Evolutionary conservation across 2,888 invertebrate species (phyloP).

Genomic region (Callimorpha dominula): DNA sequence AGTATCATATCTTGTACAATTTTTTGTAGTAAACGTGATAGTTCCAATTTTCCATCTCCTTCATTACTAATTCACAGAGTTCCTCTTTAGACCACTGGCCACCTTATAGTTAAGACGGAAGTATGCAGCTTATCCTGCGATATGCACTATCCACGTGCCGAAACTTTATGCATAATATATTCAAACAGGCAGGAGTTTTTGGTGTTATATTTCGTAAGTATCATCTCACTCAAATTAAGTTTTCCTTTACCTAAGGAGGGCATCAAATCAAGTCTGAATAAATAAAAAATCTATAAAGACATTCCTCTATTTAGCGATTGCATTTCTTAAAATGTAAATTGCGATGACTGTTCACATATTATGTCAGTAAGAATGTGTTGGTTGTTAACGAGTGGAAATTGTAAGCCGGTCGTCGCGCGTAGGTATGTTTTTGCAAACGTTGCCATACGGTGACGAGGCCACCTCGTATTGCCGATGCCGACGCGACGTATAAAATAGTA

Average conservation of each 20-base stretch:
- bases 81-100: no score
- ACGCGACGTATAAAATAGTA: background rate
- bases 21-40: background rate
- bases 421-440: slow-evolving; percentile 1
- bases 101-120: background rate
- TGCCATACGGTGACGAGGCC: background rate
- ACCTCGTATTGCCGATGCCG: background rate
- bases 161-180: background rate
- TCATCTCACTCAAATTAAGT: background rate
- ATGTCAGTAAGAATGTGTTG: background rate
- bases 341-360: background rate
- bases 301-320: background rate
- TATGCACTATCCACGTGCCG: background rate
- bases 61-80: no score
- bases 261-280: background rate
- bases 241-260: no score
- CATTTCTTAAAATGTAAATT: background rate
- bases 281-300: background rate
- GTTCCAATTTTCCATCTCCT: no score
- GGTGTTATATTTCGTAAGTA: no score
- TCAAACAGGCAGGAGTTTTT: no score
- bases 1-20: background rate
- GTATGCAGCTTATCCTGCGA: background rate
- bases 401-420: background rate
- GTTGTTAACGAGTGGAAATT: background rate